Conservation (phyloP, 2,888 invertebrate species). For the Syrista parreyssii region DNA sequence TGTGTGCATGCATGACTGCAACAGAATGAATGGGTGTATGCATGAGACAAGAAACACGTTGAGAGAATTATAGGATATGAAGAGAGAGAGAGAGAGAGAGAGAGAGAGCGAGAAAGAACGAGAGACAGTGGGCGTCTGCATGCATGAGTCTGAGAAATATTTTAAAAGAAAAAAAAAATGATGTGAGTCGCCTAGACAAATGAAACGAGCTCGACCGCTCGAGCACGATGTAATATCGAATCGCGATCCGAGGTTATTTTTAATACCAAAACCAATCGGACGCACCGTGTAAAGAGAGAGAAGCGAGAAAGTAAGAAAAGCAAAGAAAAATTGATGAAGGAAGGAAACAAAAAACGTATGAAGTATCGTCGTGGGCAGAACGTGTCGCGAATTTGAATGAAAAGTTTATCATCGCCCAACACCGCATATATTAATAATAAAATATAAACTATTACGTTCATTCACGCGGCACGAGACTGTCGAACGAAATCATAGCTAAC, state of each 20-base stretch:
- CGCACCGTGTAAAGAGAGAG: slow-evolving; percentile 24
- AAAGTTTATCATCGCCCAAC: not conserved
- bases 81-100: too few relatives aligned
- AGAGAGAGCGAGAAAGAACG: not conserved
- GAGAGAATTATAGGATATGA: not conserved
- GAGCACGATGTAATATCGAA: slow-evolving; percentile 32
- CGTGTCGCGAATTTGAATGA: not conserved
- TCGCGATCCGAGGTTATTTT: slow-evolving; percentile 66
- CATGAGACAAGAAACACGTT: not conserved
- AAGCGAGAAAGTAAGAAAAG: not conserved
- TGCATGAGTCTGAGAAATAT: not conserved
- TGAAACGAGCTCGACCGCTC: slow-evolving; percentile 22
- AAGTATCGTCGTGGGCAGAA: slow-evolving; percentile 25
- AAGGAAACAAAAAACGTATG: slow-evolving; percentile 6
- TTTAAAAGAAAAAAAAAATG: not conserved
- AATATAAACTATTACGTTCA: not conserved
- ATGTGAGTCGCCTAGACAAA: not conserved
- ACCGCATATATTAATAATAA: not conserved
- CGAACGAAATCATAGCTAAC: slow-evolving; percentile 31
- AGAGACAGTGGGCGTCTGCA: not conserved
- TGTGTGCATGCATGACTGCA: not conserved
- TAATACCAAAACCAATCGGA: slow-evolving; percentile 67
- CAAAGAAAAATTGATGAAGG: not conserved
- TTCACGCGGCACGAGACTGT: not conserved
- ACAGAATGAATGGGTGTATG: not conserved